Evolutionary conservation across 2,113 vertebrate genomes (phyloP).

Genomic region (Rhineura floridana): DNA sequence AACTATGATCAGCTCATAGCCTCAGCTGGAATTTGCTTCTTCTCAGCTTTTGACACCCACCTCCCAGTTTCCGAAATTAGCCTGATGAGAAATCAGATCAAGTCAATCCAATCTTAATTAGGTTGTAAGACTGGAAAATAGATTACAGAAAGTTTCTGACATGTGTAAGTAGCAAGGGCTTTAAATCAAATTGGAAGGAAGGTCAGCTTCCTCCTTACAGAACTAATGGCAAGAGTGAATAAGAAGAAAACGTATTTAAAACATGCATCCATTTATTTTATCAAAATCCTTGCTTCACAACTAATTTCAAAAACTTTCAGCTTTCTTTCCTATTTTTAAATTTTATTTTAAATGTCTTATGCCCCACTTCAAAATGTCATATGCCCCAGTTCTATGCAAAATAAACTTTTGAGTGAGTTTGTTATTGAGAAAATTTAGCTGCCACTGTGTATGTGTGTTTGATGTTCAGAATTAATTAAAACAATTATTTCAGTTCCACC

Average conservation of each 20-base stretch:
- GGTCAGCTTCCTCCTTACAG: slow-evolving; percentile 21
- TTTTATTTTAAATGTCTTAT: not conserved
- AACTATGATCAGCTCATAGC: slow-evolving; percentile 10
- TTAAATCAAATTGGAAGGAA: not conserved
- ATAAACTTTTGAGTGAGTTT: too few species aligned
- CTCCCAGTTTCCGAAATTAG: slow-evolving; percentile 46
- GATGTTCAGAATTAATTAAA: not conserved
- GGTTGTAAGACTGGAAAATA: slow-evolving; percentile 53
- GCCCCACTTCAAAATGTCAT: not conserved
- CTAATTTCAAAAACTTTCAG: not conserved
- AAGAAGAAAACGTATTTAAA: slow-evolving; percentile 12
- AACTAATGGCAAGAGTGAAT: slow-evolving; percentile 7
- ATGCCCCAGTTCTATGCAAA: not conserved
- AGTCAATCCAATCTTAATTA: slow-evolving; percentile 58
- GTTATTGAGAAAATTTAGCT: not conserved
- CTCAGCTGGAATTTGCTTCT: slow-evolving; percentile 1
- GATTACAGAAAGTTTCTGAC: slow-evolving; percentile 47
- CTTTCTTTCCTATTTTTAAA: not conserved
- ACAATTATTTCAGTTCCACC: not conserved
- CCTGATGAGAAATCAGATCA: slow-evolving; percentile 64
- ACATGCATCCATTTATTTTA: not conserved
- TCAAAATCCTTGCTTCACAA: not conserved
- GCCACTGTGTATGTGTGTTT: not conserved
- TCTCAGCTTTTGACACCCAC: not conserved
- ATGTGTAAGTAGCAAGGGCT: not conserved